These are phyloP conservation scores for Axinella damicornis DNA, from an alignment of 37 sponge, comb jelly and placozoan genomes.

Conservation along the genomic window DNA sequence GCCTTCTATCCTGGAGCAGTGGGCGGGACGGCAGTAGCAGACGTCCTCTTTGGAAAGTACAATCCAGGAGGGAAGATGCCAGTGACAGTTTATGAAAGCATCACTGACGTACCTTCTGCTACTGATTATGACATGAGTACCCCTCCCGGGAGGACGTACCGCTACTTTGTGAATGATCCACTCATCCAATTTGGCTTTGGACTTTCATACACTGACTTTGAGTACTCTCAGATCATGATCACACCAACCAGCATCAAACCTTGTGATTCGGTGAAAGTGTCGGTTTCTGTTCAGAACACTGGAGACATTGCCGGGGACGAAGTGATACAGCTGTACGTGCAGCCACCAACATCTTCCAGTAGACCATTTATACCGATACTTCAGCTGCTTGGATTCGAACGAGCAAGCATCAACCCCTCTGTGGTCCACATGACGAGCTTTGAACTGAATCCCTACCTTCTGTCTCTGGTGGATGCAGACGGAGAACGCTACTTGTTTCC, in stretches of 20 bases:
- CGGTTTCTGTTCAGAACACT: constrained; percentile 50
- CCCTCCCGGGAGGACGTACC: constrained; percentile 60
- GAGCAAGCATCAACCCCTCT: constrained; percentile 10
- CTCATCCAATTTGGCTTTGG: constrained; percentile 64
- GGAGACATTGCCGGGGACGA: constrained; percentile 58
- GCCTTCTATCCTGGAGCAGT: constrained; percentile 80
- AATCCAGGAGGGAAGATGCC: constrained; percentile 75
- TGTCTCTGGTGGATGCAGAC: constrained; percentile 56
- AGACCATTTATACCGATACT: constrained; percentile 33
- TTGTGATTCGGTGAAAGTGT: constrained; percentile 39
- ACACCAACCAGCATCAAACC: constrained; percentile 9
- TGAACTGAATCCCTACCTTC: constrained; percentile 43
- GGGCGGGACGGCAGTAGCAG: constrained; percentile 72
- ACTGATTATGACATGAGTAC: constrained; percentile 52
- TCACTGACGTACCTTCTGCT: constrained; percentile 22
- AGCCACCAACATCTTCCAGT: constrained; percentile 10
- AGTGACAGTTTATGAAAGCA: constrained; percentile 15
- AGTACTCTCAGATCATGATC: constrained; percentile 37
- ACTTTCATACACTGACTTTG: constrained; percentile 53
- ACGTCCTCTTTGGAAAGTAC: constrained; percentile 62
- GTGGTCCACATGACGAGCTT: background rate
- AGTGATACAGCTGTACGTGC: constrained; percentile 65
- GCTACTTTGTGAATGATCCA: constrained; percentile 40
- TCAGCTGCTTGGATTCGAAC: constrained; percentile 60
- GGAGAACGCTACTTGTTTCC: constrained; percentile 56